These are phyloP conservation scores for Fistularia tabacaria DNA, from an alignment of 2,797 vertebrate genomes.

Conservation along the genomic window DNA sequence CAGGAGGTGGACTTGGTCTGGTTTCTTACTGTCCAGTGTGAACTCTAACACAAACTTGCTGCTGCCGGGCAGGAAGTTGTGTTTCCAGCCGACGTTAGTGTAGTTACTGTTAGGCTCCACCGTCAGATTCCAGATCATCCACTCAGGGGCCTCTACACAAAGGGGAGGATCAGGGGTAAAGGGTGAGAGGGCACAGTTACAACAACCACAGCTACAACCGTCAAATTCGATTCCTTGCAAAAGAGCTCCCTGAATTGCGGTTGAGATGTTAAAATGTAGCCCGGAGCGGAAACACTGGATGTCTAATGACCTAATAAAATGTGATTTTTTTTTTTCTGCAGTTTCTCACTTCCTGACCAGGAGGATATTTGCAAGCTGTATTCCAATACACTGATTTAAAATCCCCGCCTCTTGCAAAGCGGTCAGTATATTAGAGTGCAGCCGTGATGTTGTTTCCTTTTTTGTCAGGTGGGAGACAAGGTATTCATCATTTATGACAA, in stretches of 20 bases:
- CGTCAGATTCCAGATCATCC: constrained; percentile 93
- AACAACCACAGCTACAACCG: constrained; percentile 36
- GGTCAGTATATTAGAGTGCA: constrained; percentile 49
- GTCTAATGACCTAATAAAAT: too few species aligned
- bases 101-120: constrained; percentile 95
- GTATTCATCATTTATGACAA: neutral
- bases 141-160: constrained; percentile 78
- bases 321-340: too few species aligned
- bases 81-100: constrained; percentile 97
- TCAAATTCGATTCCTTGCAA: neutral
- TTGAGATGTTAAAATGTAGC: too few species aligned
- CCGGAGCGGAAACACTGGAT: too few species aligned
- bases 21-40: constrained; percentile 95
- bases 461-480: constrained; percentile 45
- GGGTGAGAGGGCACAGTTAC: constrained; percentile 55
- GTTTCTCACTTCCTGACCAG: too few species aligned
- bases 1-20: constrained; percentile 38
- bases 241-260: neutral
- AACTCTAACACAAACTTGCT: constrained; percentile 97
- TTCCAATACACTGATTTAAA: too few species aligned
- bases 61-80: constrained; percentile 91
- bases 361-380: too few species aligned
- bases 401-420: neutral
- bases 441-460: constrained; percentile 34
- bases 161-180: constrained; percentile 75